phyloP scores from a whole-genome alignment of 2,797 vertebrate genomes.

The Danio tinwini region DNA sequence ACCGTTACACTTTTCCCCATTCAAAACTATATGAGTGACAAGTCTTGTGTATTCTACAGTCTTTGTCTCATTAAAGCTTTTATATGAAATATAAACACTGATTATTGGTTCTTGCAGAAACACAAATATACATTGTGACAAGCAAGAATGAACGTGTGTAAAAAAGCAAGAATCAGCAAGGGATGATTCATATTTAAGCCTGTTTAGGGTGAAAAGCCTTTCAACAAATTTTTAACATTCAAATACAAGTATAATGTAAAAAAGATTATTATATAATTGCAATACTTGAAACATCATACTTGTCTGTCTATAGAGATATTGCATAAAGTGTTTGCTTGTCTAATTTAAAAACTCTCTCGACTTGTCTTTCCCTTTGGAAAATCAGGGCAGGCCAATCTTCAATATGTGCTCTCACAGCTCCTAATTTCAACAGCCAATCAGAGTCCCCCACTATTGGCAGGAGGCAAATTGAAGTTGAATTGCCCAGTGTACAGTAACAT shows the following conservation, averaged over 20 bases:
- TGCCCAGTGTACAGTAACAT: constrained; percentile 65
- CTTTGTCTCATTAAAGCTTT: no score
- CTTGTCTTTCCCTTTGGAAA: background rate
- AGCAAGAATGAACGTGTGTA: no score
- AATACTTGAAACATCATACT: background rate
- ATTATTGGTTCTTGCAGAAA: no score
- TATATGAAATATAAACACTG: no score
- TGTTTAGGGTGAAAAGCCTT: no score
- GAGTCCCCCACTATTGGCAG: constrained; percentile 55
- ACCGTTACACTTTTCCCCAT: no score
- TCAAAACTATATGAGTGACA: no score
- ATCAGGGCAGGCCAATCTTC: constrained; percentile 51
- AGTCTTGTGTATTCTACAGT: no score
- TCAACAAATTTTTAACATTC: background rate
- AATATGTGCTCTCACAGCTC: constrained; percentile 47
- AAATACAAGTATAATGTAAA: background rate
- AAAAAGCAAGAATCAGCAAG: no score
- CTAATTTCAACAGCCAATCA: constrained; percentile 64
- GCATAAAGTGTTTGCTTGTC: background rate
- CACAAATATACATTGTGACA: no score
- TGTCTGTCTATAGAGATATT: background rate
- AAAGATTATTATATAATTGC: background rate
- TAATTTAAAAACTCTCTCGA: constrained; percentile 7
- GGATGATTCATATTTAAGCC: no score
- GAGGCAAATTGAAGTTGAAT: constrained; percentile 64